Conservation (phyloP, 2,888 invertebrate genomes). For the Perizoma flavofasciatum region DNA sequence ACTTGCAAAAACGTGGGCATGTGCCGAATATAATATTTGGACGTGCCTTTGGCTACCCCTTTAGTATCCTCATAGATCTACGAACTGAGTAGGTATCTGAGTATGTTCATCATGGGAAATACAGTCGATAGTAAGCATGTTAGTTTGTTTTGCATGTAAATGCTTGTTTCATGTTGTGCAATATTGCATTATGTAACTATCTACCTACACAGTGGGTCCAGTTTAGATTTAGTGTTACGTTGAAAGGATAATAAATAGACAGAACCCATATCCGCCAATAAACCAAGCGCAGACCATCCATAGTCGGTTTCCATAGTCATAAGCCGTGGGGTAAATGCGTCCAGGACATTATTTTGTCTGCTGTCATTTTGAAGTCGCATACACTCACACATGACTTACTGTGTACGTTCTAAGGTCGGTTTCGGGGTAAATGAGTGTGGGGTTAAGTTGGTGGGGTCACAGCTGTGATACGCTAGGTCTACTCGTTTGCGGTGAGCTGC, state of each 20-base stretch:
- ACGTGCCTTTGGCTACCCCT: too few species aligned
- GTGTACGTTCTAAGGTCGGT: conserved; percentile 3
- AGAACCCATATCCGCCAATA: conserved; percentile 28
- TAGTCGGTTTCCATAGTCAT: conserved; percentile 22
- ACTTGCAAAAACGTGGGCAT: too few species aligned
- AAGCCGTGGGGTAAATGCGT: conserved; percentile 28
- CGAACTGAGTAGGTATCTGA: too few species aligned
- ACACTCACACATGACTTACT: not conserved
- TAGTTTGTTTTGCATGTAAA: too few species aligned
- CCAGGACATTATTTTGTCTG: conserved; percentile 36
- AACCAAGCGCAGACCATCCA: conserved; percentile 20
- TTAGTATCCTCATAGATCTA: too few species aligned
- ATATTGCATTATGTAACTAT: not conserved
- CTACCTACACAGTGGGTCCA: not conserved
- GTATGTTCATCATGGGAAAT: too few species aligned
- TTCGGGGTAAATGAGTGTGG: conserved; percentile 1
- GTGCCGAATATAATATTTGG: too few species aligned
- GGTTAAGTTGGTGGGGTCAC: conserved; percentile 44
- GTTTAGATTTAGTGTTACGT: conserved; percentile 2
- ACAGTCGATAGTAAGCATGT: too few species aligned
- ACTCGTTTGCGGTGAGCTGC: conserved; percentile 65
- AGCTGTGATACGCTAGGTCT: conserved; percentile 64
- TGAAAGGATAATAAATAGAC: conserved; percentile 8
- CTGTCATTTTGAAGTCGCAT: conserved; percentile 25
- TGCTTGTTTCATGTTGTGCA: too few species aligned